A percentile compares a stretch with the other conserved stretches of the same genome.
Conservation (phyloP, 2,113 vertebrate species). For the Saccopteryx leptura region DNA sequence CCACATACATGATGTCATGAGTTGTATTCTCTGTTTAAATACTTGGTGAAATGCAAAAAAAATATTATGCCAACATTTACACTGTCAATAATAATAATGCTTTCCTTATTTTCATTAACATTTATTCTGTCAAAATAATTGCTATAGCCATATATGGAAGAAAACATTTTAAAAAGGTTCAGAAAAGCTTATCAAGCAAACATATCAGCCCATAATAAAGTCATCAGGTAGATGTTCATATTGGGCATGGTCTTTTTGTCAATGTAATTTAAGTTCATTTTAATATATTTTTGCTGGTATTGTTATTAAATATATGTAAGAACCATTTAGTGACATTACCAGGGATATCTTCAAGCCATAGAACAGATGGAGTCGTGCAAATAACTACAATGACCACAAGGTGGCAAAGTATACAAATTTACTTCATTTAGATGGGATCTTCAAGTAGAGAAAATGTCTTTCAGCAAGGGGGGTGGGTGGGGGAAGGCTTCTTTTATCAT, state of each 20-base stretch:
- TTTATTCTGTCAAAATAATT: constrained; percentile 37
- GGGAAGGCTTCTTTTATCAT: background rate
- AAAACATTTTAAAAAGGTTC: background rate
- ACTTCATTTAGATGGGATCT: constrained; percentile 50
- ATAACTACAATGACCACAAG: constrained; percentile 82
- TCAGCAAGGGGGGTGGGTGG: background rate
- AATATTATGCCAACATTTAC: background rate
- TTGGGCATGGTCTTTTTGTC: background rate
- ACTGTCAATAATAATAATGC: background rate
- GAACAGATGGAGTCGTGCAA: constrained; percentile 49
- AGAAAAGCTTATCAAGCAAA: background rate
- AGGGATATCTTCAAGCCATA: constrained; percentile 10
- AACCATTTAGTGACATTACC: background rate
- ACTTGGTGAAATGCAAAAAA: background rate
- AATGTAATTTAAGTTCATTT: background rate
- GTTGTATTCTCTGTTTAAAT: constrained; percentile 15
- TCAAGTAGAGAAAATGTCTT: constrained; percentile 28
- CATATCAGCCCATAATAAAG: background rate
- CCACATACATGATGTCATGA: background rate
- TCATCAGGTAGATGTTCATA: background rate
- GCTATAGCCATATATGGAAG: background rate
- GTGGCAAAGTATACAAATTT: constrained; percentile 86
- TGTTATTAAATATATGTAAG: background rate
- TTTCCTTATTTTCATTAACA: constrained; percentile 28
- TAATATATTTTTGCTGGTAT: background rate